phyloP scores from a whole-genome alignment of 2,113 vertebrate species.

The Seriola rivoliana region DNA sequence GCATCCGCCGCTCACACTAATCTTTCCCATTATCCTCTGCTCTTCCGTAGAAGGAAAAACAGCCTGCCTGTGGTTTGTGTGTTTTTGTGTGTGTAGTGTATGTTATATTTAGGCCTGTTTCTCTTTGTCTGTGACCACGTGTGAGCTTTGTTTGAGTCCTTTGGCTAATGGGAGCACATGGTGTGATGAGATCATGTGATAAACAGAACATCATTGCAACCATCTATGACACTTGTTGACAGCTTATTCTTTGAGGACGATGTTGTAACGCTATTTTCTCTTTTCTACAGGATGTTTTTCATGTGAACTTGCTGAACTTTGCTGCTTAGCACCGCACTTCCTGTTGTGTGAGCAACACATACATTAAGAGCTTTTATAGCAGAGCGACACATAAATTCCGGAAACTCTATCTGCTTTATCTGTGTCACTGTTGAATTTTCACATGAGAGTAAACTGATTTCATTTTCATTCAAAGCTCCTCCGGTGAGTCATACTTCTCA shows the following conservation, averaged over 20 bases:
- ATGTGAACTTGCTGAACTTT: slow-evolving; percentile 9
- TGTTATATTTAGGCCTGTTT: slow-evolving; percentile 19
- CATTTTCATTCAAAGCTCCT: slow-evolving; percentile 14
- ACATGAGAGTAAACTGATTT: slow-evolving; percentile 4
- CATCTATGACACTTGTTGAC: slow-evolving; percentile 37
- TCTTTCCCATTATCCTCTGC: slow-evolving; percentile 79
- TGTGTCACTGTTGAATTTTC: slow-evolving; percentile 2
- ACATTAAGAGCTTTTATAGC: slow-evolving; percentile 35
- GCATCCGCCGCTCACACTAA: slow-evolving; percentile 79
- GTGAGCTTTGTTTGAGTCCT: slow-evolving; percentile 19
- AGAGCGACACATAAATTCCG: neutral
- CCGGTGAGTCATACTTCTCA: slow-evolving; percentile 45
- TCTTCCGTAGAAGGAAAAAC: slow-evolving; percentile 69
- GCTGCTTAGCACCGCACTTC: slow-evolving; percentile 28
- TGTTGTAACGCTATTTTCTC: slow-evolving; percentile 16
- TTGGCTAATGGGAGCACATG: slow-evolving; percentile 39
- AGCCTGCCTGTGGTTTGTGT: slow-evolving; percentile 41
- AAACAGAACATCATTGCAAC: slow-evolving; percentile 27
- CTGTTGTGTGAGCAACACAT: slow-evolving; percentile 40
- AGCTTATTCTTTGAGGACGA: neutral
- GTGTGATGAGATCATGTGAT: slow-evolving; percentile 25
- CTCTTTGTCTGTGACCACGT: slow-evolving; percentile 38
- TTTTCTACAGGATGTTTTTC: slow-evolving; percentile 47
- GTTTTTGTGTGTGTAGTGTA: slow-evolving; percentile 17
- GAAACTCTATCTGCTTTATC: neutral